Conservation (phyloP, 30 jellyfish, hydroid and myxozoan species). For the Pseudorhiza aurosa region DNA sequence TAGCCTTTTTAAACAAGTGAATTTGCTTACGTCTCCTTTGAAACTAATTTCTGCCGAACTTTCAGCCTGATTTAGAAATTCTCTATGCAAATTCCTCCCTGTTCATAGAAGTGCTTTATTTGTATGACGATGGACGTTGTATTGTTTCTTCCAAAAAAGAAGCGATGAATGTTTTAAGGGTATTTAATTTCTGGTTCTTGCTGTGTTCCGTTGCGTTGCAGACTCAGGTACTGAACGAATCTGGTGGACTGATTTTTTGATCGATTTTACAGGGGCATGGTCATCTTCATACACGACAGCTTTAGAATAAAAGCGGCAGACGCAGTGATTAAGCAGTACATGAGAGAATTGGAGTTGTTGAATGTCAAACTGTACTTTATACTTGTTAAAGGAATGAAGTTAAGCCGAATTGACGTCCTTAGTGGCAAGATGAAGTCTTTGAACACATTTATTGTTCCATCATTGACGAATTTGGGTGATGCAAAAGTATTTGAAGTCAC, state of each 20-base stretch:
- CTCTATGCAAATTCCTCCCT: too few relatives aligned
- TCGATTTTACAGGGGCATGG: background rate
- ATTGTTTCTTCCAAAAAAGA: too few relatives aligned
- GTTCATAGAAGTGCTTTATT: too few relatives aligned
- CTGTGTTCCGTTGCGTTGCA: too few relatives aligned
- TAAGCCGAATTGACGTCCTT: background rate
- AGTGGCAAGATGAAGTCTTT: background rate
- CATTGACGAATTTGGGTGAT: background rate
- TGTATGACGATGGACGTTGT: too few relatives aligned
- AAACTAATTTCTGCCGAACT: too few relatives aligned
- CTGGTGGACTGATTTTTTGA: background rate
- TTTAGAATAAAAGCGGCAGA: background rate
- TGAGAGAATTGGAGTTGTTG: conserved; percentile 2
- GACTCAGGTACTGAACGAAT: background rate
- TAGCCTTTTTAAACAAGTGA: too few relatives aligned
- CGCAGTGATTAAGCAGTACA: background rate
- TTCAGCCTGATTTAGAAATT: too few relatives aligned
- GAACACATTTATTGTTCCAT: background rate
- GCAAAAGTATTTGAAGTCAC: background rate
- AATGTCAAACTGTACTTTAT: conserved; percentile 5
- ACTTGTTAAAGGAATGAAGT: background rate
- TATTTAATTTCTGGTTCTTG: too few relatives aligned
- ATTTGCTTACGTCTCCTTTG: too few relatives aligned
- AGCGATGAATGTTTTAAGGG: too few relatives aligned
- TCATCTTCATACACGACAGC: conserved; percentile 4